These are phyloP conservation scores for Hippoglossus stenolepis DNA, from an alignment of 2,113 vertebrate species.

Conservation along the genomic window DNA sequence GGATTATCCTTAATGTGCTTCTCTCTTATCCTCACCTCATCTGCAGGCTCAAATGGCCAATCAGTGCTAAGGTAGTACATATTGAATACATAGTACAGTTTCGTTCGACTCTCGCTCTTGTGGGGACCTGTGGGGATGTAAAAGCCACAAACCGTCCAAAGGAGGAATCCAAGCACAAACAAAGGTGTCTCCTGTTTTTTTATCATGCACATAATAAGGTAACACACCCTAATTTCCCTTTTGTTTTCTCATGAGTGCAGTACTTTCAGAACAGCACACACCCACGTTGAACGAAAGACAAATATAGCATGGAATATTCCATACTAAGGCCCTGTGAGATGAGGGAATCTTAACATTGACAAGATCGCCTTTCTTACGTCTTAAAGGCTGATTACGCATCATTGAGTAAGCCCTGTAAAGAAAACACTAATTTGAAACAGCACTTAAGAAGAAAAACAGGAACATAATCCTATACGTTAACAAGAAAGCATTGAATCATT, in stretches of 20 bases:
- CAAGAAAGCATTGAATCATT: slow-evolving; percentile 13
- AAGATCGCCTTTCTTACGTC: slow-evolving; percentile 4
- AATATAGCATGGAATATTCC: slow-evolving; percentile 39
- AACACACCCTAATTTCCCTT: slow-evolving; percentile 45
- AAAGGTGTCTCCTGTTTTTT: neutral
- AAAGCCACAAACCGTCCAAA: neutral
- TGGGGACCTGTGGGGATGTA: no score
- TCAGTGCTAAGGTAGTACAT: neutral
- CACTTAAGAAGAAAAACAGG: neutral
- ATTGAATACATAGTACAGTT: neutral
- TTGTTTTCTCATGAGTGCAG: slow-evolving; percentile 23
- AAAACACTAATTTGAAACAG: neutral
- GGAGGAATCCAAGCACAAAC: neutral
- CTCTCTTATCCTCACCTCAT: neutral
- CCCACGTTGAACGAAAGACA: slow-evolving; percentile 33
- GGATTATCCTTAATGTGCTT: no score
- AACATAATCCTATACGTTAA: slow-evolving; percentile 27
- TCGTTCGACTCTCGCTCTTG: neutral
- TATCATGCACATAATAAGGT: slow-evolving; percentile 6
- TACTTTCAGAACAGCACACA: slow-evolving; percentile 31
- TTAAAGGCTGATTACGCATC: neutral
- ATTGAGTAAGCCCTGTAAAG: neutral
- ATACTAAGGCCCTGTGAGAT: neutral
- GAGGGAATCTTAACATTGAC: neutral
- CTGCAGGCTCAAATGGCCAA: neutral